A percentile compares a stretch with the other conserved stretches of the same genome.
Evolutionary conservation across 92 coral and sea anemone species (phyloP).

Genomic region (Phenganax subtilis): DNA sequence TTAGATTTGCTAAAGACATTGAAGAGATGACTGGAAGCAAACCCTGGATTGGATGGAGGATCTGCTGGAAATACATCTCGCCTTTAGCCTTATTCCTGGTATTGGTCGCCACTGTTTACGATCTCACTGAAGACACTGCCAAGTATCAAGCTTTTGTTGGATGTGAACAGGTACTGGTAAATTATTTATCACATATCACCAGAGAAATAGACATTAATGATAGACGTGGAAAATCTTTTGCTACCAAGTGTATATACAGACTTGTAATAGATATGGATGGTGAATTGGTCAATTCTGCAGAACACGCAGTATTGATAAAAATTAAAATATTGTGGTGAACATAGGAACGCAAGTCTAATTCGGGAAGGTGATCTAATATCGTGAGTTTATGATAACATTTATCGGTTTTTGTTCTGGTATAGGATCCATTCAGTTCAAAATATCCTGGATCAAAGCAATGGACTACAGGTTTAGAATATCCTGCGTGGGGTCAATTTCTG

Average conservation of each 20-base stretch:
- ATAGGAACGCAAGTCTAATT: too few relatives aligned
- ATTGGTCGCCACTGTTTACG: constrained; percentile 41
- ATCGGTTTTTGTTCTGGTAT: background rate
- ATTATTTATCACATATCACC: background rate
- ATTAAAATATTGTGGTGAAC: too few relatives aligned
- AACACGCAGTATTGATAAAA: too few relatives aligned
- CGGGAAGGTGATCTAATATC: too few relatives aligned
- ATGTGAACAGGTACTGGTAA: constrained; percentile 60
- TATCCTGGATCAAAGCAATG: constrained; percentile 61
- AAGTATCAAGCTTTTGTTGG: constrained; percentile 80
- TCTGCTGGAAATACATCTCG: constrained; percentile 99
- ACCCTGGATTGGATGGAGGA: constrained; percentile 99
- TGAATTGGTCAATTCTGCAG: too few relatives aligned
- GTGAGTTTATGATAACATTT: too few relatives aligned
- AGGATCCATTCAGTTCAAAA: constrained; percentile 77
- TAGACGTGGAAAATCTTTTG: background rate
- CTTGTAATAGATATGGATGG: too few relatives aligned
- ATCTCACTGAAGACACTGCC: constrained; percentile 40
- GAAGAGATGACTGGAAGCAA: constrained; percentile 98
- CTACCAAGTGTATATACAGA: too few relatives aligned
- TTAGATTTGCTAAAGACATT: constrained; percentile 95
- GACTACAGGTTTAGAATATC: constrained; percentile 61
- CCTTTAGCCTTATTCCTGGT: constrained; percentile 60
- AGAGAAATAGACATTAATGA: background rate
- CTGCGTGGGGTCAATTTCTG: constrained; percentile 86